Evolutionary conservation across 2,113 vertebrate genomes (phyloP).

Genomic region (Aptenodytes forsteri): DNA sequence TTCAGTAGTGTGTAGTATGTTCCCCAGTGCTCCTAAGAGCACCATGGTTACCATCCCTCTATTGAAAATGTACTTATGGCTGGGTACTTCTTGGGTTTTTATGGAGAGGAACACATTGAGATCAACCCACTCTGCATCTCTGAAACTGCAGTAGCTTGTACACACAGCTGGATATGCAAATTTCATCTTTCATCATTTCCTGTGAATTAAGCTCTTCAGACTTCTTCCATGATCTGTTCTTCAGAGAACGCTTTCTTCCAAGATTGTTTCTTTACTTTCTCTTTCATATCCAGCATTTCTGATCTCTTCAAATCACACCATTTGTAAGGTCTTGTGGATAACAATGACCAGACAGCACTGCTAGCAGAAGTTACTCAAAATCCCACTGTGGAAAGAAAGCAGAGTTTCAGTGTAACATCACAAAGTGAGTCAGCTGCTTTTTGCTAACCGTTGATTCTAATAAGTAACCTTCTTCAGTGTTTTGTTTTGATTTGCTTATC

Average conservation of each 20-base stretch:
- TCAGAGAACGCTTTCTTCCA: not conserved
- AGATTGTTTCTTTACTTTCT: not conserved
- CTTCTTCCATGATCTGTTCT: not conserved
- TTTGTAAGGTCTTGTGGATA: not conserved
- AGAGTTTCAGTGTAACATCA: not conserved
- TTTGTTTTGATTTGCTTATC: not conserved
- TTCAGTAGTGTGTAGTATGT: not conserved
- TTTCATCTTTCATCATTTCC: not conserved
- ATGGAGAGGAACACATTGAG: not conserved
- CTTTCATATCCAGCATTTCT: not conserved
- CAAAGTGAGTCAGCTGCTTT: not conserved
- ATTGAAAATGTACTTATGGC: not conserved
- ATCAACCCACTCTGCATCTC: not conserved
- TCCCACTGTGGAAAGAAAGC: not conserved
- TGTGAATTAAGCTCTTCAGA: not conserved
- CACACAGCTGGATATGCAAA: not conserved
- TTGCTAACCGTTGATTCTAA: not conserved
- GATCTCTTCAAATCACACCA: not conserved
- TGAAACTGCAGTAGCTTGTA: not conserved
- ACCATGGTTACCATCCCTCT: not conserved
- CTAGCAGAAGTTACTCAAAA: not conserved
- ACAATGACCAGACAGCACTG: not conserved
- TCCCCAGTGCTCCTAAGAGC: not conserved
- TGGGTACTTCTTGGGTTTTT: not conserved
- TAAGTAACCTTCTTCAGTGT: not conserved